These are phyloP conservation scores for Cranoglanis bouderius DNA, from an alignment of 2,113 vertebrate genomes.

Conservation along the genomic window DNA sequence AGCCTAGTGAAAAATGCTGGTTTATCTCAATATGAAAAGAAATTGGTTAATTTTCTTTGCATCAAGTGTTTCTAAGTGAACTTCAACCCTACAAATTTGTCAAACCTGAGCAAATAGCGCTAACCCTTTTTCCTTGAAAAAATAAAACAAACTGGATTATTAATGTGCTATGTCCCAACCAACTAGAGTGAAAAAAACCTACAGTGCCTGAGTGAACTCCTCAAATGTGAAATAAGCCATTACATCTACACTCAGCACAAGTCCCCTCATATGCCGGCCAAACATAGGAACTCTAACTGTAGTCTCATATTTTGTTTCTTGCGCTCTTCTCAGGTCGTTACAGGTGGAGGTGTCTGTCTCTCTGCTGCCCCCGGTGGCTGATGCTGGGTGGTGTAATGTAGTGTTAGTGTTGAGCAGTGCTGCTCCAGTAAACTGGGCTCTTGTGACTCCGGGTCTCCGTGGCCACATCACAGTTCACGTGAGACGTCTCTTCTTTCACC, in stretches of 20 bases:
- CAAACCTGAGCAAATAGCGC: not conserved
- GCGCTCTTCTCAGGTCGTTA: constrained; percentile 60
- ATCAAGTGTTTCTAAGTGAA: not conserved
- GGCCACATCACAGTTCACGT: constrained; percentile 69
- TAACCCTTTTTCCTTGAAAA: not conserved
- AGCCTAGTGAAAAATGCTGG: not conserved
- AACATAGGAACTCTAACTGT: not conserved
- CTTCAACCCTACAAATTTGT: not conserved
- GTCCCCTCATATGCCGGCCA: not conserved
- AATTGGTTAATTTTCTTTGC: not conserved
- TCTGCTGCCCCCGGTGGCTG: constrained; percentile 62
- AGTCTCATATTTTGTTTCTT: not conserved
- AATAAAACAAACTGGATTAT: too few species aligned
- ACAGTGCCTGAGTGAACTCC: not conserved
- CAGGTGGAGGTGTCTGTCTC: constrained; percentile 73
- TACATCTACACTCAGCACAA: not conserved
- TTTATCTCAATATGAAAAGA: not conserved
- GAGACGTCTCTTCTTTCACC: constrained; percentile 27
- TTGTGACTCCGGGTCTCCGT: constrained; percentile 63
- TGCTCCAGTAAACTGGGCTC: constrained; percentile 71
- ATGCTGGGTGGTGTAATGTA: constrained; percentile 55
- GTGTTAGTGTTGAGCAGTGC: constrained; percentile 75
- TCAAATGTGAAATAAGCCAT: not conserved
- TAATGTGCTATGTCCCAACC: too few species aligned
- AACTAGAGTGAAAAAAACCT: not conserved